A percentile compares a stretch with the other conserved stretches of the same genome.
Conservation (phyloP, 2,888 invertebrate species). For the Cryptocephalus primarius region DNA sequence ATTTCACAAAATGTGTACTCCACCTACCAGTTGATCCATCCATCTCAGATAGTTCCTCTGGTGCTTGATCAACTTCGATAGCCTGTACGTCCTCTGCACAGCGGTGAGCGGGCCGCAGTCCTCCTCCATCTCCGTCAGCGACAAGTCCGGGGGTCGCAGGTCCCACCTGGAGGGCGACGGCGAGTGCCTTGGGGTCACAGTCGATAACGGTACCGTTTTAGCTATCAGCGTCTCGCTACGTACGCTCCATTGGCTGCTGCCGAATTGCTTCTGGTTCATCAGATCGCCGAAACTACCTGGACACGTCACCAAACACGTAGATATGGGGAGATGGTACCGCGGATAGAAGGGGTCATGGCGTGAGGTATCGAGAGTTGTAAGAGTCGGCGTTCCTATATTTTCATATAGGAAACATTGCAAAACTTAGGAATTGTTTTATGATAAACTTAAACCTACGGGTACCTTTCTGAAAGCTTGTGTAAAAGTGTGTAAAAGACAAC, state of each 20-base stretch:
- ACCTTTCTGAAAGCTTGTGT: too few relatives aligned
- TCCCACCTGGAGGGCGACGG: slow-evolving; percentile 32
- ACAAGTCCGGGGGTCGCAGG: slow-evolving; percentile 23
- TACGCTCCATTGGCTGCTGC: slow-evolving; percentile 59
- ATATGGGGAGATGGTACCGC: too few relatives aligned
- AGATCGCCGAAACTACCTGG: slow-evolving; percentile 61
- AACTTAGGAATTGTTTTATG: too few relatives aligned
- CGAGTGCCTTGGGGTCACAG: slow-evolving; percentile 50
- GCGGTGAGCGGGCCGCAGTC: slow-evolving; percentile 50
- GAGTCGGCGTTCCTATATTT: slow-evolving; percentile 2
- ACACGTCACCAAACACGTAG: slow-evolving; percentile 25
- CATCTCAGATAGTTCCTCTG: slow-evolving; percentile 38
- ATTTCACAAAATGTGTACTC: too few relatives aligned
- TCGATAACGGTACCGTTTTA: slow-evolving; percentile 60
- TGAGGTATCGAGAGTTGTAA: slow-evolving; percentile 28
- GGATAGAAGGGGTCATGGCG: slow-evolving; percentile 38
- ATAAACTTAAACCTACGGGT: too few relatives aligned
- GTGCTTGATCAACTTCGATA: slow-evolving; percentile 55
- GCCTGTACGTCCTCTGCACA: slow-evolving; percentile 56
- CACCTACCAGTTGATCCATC: slow-evolving; percentile 7
- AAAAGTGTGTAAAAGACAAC: too few relatives aligned
- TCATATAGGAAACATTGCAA: too few relatives aligned
- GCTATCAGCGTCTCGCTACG: slow-evolving; percentile 63
- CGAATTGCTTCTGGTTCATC: slow-evolving; percentile 65
- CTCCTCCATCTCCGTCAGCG: slow-evolving; percentile 20